Percentiles rank a stretch among this genome's conserved stretches.
Conservation (phyloP, 2,113 vertebrate species). For the Lagopus leucura region DNA sequence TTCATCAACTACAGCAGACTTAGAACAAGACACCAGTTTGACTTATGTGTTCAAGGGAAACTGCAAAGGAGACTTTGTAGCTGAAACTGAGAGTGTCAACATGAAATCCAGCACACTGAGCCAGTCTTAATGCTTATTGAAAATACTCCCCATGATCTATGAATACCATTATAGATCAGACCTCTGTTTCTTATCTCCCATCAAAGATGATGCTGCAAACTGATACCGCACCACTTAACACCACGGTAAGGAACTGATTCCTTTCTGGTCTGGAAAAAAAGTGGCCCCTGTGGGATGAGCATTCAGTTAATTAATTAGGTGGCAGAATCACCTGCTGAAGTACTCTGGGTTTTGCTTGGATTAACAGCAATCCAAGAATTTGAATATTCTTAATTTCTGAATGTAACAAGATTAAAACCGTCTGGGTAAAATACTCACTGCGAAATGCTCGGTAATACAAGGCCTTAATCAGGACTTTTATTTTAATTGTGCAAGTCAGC, state of each 20-base stretch:
- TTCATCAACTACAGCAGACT: background rate
- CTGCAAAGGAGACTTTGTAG: background rate
- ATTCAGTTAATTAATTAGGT: background rate
- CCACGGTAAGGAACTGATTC: background rate
- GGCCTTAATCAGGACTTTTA: background rate
- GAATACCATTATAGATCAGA: constrained; percentile 19
- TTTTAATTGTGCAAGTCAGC: background rate
- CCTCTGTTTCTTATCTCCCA: constrained; percentile 40
- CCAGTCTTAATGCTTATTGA: constrained; percentile 21
- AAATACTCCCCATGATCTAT: background rate
- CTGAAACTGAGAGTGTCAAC: background rate
- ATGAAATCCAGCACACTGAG: background rate
- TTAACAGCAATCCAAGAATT: background rate
- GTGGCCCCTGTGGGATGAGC: background rate
- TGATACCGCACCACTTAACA: constrained; percentile 8
- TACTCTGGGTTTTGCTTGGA: background rate
- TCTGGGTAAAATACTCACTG: background rate
- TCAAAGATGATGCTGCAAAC: constrained; percentile 21
- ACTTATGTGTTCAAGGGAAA: background rate
- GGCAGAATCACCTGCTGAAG: background rate
- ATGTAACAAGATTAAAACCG: background rate
- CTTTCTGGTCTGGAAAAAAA: background rate
- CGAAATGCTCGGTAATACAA: background rate
- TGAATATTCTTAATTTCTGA: background rate
- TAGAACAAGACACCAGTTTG: background rate